Base-by-base conservation (phyloP, 2,888 invertebrate species). In the Cynaeus angustus region DNA sequence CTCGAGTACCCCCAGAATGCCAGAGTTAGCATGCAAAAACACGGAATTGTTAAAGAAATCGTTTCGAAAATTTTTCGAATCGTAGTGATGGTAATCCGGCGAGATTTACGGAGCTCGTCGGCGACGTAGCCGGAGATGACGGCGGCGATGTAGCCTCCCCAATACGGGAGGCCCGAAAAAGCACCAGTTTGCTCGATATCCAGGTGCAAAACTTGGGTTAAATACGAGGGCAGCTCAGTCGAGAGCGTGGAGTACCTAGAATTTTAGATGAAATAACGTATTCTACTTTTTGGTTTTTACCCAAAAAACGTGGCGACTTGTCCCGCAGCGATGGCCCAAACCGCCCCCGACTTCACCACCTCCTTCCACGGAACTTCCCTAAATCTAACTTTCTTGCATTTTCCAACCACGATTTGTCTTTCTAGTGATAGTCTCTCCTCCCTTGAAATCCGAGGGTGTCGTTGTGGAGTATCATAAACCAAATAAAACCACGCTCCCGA, bases 361-460 rank as follows among this genome's bases (percentile, higher is more conserved):
- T 45, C 7, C 1, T 30, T 30, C 59, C 59, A 59, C 5, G 59
- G 59, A 7, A 46, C 28, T 12, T 59, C 46, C 10, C 30, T 6
- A 28, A 59, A 28, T 6, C 14, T 45, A 8, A 16, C 13, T 28
- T 46, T 59, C 16, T 41, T 26, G n/a, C 21, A 41, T 26, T 4
- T 26, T 2, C 12, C n/a, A 55, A 6, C n/a, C 14, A 5, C 21
- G 9, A 56, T 41, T 46, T 45, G n/a, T 8, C 43, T 30, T 26
- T 58, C 28, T 9, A 58, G 14, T 7, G 38, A 38, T 4, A 12
- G 16, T 14, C 21, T 28, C 9, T 59, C 59, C 7, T 46, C 13
- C 0, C 5, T 30, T 9, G 59, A 59, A 9, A 59, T 59, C 12
- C 59, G 26, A n/a, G 59, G 59, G 45, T 59, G 59, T 33, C 30